Evolutionary conservation across 1,140 invertebrate species (phyloP), one percentile per base, ranked within the genome.

Genomic region (Nasonia longicornis): DNA sequence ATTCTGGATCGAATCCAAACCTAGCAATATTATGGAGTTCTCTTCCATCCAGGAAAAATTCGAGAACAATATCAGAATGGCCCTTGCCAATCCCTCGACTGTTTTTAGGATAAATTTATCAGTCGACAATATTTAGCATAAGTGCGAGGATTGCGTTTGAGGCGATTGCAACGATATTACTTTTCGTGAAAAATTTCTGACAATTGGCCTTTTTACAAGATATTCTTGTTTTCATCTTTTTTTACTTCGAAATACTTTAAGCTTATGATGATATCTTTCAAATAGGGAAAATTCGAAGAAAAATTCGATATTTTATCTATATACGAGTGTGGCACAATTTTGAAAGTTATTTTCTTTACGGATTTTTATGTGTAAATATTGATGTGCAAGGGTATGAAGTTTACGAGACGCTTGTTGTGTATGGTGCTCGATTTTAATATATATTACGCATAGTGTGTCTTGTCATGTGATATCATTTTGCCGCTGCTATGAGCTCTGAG

Each of bases 21-120:
- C 97, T 0, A 93, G 93, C 81, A 96, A 97, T 89, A 96, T 99
- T 80, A 99, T 99, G 97, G 96, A 98, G 88, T 99, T 99, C 89
- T 95, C 95, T 26, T 93, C 93, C 48, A 95, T 98, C 77, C 94
- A 95, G 88, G 94, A 96, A 84, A 95, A 94, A 85, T 99, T 98
- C 91, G 96, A 97, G 88, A 93, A 92, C 77, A 93, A 92, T 83
- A 93, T 97, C 66, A 92, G 94, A 86, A 86, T 88, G 75, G 90
- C 92, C 81, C 89, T 96, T 77, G 87, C 93, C 22, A 93, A 96
- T 87, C 92, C 93, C 67, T 92, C 91, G 26, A 93, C 93, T 71
- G 91, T 94, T 64, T 95, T 96, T 89, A 94, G 93, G 91, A 94
- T 96, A 88, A 95, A 95, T 89, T 91, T 95, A 86, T 90, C 93